Percentiles rank a stretch among this genome's conserved stretches.
These are phyloP conservation scores for Lagorchestes hirsutus DNA, from an alignment of 2,797 vertebrate genomes.

Conservation along the genomic window DNA sequence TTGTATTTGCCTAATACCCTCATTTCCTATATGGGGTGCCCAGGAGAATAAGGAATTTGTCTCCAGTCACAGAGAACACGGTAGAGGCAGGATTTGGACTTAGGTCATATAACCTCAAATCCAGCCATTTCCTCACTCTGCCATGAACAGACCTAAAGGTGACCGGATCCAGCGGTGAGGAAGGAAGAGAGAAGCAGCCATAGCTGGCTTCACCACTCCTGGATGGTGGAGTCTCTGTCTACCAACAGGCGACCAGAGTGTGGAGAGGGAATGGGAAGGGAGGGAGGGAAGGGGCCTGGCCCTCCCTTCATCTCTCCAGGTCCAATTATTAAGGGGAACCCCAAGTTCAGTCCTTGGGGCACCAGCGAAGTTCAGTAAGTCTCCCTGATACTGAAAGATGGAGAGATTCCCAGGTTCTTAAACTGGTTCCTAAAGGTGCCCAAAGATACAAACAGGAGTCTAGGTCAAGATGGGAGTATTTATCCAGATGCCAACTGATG, in stretches of 20 bases:
- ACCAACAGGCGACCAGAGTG: neutral
- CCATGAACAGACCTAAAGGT: neutral
- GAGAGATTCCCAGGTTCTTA: neutral
- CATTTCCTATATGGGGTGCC: neutral
- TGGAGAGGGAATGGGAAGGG: slow-evolving; percentile 24
- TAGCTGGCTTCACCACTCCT: neutral
- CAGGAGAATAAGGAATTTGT: neutral
- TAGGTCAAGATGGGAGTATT: neutral
- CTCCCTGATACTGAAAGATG: neutral
- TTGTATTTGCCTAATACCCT: fast-evolving
- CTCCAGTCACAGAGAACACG: neutral
- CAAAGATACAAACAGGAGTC: neutral
- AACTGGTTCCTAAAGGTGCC: neutral
- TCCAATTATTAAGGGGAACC: neutral
- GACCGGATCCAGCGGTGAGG: neutral
- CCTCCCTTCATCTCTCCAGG: neutral
- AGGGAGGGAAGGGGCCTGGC: slow-evolving; percentile 3
- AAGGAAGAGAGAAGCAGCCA: neutral
- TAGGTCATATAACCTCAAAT: neutral
- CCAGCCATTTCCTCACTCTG: neutral
- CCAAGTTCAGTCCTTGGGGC: neutral
- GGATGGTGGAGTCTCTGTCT: neutral
- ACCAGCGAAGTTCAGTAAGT: neutral
- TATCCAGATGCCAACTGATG: neutral
- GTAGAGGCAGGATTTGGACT: neutral